These are phyloP conservation scores for Synanthedon vespiformis DNA, from an alignment of 2,888 invertebrate genomes.

Conservation along the genomic window DNA sequence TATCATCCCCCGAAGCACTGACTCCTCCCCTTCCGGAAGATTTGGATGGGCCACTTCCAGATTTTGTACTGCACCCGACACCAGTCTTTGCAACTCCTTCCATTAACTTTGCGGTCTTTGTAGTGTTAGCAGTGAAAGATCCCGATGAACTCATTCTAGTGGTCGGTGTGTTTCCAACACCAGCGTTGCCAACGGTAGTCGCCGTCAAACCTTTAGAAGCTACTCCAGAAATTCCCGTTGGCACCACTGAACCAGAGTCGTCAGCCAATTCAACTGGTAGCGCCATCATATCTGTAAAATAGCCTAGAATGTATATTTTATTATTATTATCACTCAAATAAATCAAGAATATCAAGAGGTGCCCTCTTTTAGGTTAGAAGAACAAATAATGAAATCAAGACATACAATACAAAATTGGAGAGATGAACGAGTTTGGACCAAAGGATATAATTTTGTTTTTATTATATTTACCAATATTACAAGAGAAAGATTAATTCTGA, in stretches of 20 bases:
- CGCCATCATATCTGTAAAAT: constrained; percentile 77
- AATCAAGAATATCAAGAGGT: no score
- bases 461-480: no score
- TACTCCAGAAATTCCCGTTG: constrained; percentile 32
- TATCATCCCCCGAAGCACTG: constrained; percentile 12
- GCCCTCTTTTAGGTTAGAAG: no score
- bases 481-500: no score
- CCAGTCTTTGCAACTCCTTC: background rate
- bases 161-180: background rate
- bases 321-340: no score
- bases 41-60: background rate
- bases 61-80: background rate
- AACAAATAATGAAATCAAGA: no score
- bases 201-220: constrained; percentile 27
- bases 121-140: background rate
- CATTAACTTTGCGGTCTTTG: background rate
- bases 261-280: constrained; percentile 81
- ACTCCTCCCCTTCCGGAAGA: background rate
- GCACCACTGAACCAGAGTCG: constrained; percentile 29
- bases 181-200: constrained; percentile 4
- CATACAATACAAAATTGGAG: no score
- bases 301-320: no score
- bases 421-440: no score
- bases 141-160: background rate
- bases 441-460: no score